Evolutionary conservation across 2,113 vertebrate species (phyloP).

Genomic region (Dasypus novemcinctus): DNA sequence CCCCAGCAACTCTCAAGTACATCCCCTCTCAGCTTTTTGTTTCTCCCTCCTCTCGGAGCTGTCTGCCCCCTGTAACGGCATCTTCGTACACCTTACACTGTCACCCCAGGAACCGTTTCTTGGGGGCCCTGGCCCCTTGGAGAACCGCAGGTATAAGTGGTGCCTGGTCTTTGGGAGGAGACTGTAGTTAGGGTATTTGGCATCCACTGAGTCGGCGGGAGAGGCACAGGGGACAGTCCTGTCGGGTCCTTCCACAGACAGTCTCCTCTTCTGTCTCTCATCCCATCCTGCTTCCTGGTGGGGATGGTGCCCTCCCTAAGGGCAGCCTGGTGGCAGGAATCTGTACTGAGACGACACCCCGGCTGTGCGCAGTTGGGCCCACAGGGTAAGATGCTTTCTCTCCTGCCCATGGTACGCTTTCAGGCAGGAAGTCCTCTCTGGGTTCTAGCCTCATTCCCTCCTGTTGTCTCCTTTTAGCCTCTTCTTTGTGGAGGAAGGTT

Average conservation of each 20-base stretch:
- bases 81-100: neutral
- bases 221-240: neutral
- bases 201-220: neutral
- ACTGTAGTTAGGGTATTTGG: neutral
- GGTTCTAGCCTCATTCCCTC: neutral
- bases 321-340: neutral
- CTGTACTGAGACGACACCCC: neutral
- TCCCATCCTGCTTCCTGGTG: neutral
- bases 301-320: neutral
- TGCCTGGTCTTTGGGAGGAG: neutral
- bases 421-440: neutral
- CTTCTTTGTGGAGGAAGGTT: neutral
- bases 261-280: neutral
- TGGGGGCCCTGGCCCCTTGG: neutral
- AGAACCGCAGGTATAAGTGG: too few relatives aligned
- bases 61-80: neutral
- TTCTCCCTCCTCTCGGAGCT: neutral
- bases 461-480: neutral
- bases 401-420: neutral
- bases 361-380: too few relatives aligned
- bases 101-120: neutral
- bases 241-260: neutral
- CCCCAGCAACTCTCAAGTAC: neutral
- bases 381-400: neutral
- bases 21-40: neutral